Conservation (phyloP, 2,888 invertebrate species). For the Trachelus stipa region DNA sequence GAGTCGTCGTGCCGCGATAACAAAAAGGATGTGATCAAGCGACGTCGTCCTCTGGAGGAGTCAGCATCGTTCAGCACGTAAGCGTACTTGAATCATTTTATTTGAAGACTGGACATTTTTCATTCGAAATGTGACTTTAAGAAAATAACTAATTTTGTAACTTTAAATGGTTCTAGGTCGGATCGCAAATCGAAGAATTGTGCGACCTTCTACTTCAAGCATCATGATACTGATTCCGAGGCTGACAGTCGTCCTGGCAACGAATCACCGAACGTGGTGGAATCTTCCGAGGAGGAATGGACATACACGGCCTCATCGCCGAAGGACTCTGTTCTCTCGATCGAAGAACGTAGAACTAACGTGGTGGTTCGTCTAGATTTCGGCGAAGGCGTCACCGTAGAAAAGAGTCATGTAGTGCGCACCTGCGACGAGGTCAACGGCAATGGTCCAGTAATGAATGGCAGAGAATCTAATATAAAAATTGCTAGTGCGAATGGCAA, state of each 20-base stretch:
- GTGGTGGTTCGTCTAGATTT: constrained; percentile 56
- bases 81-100: constrained; percentile 26
- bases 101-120: not conserved
- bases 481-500: not conserved
- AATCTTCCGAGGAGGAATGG: constrained; percentile 78
- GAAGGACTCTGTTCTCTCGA: constrained; percentile 34
- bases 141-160: not conserved
- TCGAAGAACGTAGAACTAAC: constrained; percentile 46
- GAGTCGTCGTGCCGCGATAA: constrained; percentile 40
- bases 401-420: constrained; percentile 19
- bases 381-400: constrained; percentile 39
- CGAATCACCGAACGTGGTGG: constrained; percentile 66
- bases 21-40: constrained; percentile 23
- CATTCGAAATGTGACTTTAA: not conserved
- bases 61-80: constrained; percentile 56
- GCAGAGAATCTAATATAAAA: too few relatives aligned
- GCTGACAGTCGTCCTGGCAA: constrained; percentile 66
- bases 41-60: constrained; percentile 49
- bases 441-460: not conserved
- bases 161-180: constrained; percentile 66
- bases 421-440: constrained; percentile 22
- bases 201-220: constrained; percentile 87
- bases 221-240: constrained; percentile 89
- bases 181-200: constrained; percentile 84
- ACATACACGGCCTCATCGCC: constrained; percentile 68